phyloP scores from a whole-genome alignment of 2,888 invertebrate genomes.

The Drosophila eohydei region DNA sequence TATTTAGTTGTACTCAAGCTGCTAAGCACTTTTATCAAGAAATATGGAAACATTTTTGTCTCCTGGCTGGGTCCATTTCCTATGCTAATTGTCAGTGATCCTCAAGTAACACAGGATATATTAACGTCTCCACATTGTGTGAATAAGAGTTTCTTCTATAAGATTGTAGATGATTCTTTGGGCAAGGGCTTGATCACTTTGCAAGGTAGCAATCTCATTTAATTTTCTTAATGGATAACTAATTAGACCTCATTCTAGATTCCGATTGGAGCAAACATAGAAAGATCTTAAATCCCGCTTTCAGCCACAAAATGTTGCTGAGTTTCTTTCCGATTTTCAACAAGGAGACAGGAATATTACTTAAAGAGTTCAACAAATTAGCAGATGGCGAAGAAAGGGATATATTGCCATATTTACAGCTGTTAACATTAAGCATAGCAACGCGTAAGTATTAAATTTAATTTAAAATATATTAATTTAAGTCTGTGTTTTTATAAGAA shows the following conservation, averaged over 20 bases:
- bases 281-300: constrained; percentile 76
- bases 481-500: constrained; percentile 22
- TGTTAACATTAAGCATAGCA: constrained; percentile 61
- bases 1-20: constrained; percentile 11
- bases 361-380: constrained; percentile 48
- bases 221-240: no score
- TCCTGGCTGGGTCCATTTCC: constrained; percentile 79
- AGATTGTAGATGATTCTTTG: not conserved
- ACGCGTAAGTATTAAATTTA: constrained; percentile 61
- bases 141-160: constrained; percentile 62
- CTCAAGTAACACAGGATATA: constrained; percentile 66
- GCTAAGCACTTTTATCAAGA: constrained; percentile 5
- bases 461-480: not conserved
- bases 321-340: constrained; percentile 79
- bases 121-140: constrained; percentile 70
- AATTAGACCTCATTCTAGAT: constrained; percentile 29
- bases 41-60: constrained; percentile 60
- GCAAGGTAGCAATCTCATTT: no score
- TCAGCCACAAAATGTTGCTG: constrained; percentile 69
- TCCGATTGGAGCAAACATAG: constrained; percentile 75
- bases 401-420: constrained; percentile 39
- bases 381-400: constrained; percentile 50
- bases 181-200: no score
- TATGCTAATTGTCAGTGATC: constrained; percentile 71
- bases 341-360: constrained; percentile 53